Evolutionary conservation across 2,888 invertebrate species (phyloP).

Genomic region (Cheilosia vulpina): DNA sequence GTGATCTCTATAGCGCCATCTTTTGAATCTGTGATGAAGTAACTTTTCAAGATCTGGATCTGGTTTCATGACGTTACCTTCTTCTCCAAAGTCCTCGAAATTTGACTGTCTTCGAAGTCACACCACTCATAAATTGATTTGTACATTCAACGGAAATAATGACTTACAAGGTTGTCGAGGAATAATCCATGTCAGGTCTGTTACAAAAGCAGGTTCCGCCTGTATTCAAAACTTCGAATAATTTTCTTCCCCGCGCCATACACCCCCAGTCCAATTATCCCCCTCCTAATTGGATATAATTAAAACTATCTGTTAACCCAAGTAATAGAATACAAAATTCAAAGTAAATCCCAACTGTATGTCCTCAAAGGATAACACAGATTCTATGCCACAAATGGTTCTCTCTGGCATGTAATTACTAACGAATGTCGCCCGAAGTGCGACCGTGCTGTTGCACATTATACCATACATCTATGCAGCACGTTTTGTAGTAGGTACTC

Average conservation of each 20-base stretch:
- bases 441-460: background rate
- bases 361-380: background rate
- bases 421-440: slow-evolving; percentile 15
- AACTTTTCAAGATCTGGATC: no score
- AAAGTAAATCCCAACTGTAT: slow-evolving; percentile 2
- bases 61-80: no score
- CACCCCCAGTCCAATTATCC: background rate
- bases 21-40: no score
- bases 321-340: slow-evolving; percentile 3
- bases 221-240: no score
- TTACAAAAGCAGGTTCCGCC: no score
- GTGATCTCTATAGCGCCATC: no score
- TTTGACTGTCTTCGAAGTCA: no score
- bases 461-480: background rate
- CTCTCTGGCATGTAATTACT: slow-evolving; percentile 6
- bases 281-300: slow-evolving; percentile 3
- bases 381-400: slow-evolving; percentile 1
- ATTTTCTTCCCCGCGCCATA: background rate
- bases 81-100: no score
- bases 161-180: no score
- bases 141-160: no score
- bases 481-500: slow-evolving; percentile 2
- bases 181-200: no score
- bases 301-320: background rate
- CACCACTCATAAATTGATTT: no score